These are phyloP conservation scores for Mormyrus iriodes DNA, from an alignment of 2,113 vertebrate genomes.

Conservation along the genomic window DNA sequence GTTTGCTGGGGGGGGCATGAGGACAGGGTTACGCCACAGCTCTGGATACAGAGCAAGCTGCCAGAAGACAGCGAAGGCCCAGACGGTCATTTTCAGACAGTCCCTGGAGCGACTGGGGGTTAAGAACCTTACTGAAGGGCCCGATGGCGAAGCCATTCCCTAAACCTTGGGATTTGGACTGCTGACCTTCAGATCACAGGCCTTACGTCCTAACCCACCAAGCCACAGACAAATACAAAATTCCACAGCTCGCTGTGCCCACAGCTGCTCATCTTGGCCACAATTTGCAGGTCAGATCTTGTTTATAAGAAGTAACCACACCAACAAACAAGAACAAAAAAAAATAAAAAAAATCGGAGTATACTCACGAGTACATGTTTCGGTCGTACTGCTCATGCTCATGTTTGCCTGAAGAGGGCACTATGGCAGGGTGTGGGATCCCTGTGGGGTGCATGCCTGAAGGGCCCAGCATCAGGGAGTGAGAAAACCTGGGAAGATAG, in stretches of 20 bases:
- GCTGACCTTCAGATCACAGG: neutral
- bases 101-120: neutral
- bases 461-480: constrained; percentile 87
- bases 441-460: constrained; percentile 86
- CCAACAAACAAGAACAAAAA: neutral
- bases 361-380: constrained; percentile 71
- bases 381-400: constrained; percentile 87
- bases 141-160: neutral
- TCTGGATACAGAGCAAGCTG: neutral
- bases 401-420: constrained; percentile 87
- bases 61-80: neutral
- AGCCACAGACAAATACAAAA: neutral
- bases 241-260: neutral
- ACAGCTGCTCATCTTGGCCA: neutral
- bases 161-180: neutral
- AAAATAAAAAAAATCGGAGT: neutral
- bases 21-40: neutral
- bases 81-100: neutral
- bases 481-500: constrained; percentile 77
- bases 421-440: constrained; percentile 90
- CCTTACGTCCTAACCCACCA: neutral
- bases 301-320: neutral
- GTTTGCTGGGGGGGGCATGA: constrained; percentile 67
- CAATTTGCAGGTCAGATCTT: neutral
- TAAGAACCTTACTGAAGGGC: neutral